Base-by-base conservation (phyloP, 2,797 vertebrate species). In the Macropus fuliginosus region DNA sequence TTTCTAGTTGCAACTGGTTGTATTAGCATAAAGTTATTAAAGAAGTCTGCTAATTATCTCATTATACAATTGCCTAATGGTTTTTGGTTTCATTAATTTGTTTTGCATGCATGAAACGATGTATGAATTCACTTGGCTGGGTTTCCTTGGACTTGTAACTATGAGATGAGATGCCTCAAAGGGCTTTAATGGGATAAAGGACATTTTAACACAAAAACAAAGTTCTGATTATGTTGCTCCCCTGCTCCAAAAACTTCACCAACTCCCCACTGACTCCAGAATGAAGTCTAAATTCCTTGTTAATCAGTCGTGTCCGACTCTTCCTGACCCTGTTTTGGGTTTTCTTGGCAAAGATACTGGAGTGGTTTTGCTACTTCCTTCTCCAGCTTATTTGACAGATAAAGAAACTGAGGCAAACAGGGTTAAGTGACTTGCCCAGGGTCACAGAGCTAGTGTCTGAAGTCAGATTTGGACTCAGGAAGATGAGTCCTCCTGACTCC, bases 61-160 rank as follows among this genome's bases (percentile, higher is more conserved):
- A 97, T 98, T 97, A 97, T 93, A 81, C 98, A 96, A 96, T 94
- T 91, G 34, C 50, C 93, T 96, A 92, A 97, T 96, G 92, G 95
- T 87, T 55, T 31, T 56, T 81, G 55, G 34, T 96, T 96, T 95
- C 93, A 92, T 93, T 96, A 27, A 95, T 97, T 97, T 96, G 93
- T 93, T 98, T 91, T 94, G 55, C 93, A 93, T 0, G 2, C 34
- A 95, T 93, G 54, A 91, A 97, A 96, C 93, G 56, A 89, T 31
- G 29, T 92, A 46, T 50, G 95, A 97, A 91, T 93, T 40, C 94
- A 91, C 34, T 94, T 95, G 52, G 1, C 66, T 93, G 8, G 62
- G 57, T 96, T 97, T 94, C 89, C 66, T 92, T 74, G 31, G 93
- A 97, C 81, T 94, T 91, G 56, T 91, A 91, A 97, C 54, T 97